Percentiles rank a stretch among this genome's conserved stretches.
phyloP scores from a whole-genome alignment of 2,113 vertebrate species.

The Petaurus breviceps region DNA sequence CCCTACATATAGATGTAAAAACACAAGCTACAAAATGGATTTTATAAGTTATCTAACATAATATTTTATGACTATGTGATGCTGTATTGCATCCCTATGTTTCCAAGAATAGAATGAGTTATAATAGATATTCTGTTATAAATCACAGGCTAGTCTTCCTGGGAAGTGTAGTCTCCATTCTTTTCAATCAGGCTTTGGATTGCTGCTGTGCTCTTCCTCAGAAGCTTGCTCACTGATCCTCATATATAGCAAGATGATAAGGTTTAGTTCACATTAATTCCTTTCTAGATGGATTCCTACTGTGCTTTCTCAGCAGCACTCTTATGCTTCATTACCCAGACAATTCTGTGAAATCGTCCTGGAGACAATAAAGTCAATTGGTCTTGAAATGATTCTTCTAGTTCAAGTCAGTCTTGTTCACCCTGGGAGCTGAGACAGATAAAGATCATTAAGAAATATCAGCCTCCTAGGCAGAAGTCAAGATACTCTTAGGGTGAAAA shows the following conservation, averaged over 20 bases:
- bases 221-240: neutral
- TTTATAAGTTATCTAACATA: conserved; percentile 1
- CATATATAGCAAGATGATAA: neutral
- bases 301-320: conserved; percentile 65
- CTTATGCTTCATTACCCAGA: conserved; percentile 73
- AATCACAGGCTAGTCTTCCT: no score
- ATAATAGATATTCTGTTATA: neutral
- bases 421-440: conserved; percentile 26
- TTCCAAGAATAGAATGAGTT: neutral
- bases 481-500: conserved; percentile 32
- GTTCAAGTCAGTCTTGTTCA: neutral
- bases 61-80: neutral
- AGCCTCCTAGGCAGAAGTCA: conserved; percentile 21
- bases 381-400: conserved; percentile 74
- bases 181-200: neutral
- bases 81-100: neutral
- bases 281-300: conserved; percentile 56
- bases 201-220: neutral
- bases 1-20: neutral
- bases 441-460: conserved; percentile 15
- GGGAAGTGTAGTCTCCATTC: neutral
- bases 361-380: conserved; percentile 71
- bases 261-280: conserved; percentile 65
- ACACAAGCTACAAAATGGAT: neutral
- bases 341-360: conserved; percentile 64